Conservation (phyloP, 1,140 invertebrate species). For the Microplitis mediator region DNA sequence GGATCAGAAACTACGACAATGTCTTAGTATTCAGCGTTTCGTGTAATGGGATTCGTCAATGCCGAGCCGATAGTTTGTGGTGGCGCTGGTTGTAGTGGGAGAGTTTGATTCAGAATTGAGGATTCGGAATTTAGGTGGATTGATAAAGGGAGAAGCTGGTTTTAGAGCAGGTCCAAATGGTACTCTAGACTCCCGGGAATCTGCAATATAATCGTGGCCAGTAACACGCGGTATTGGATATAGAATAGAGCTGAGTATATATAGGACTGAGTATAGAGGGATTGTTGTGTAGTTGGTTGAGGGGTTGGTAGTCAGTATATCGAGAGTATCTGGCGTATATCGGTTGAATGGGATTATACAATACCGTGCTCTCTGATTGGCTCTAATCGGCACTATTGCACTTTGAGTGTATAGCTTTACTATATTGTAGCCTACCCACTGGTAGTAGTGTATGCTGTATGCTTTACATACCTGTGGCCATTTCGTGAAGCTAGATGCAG, state of each 20-base stretch:
- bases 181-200: too few species aligned
- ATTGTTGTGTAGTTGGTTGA: slow-evolving; percentile 26
- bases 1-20: too few species aligned
- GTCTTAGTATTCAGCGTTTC: too few species aligned
- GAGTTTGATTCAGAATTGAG: too few species aligned
- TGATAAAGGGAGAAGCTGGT: neutral
- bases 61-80: too few species aligned
- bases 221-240: slow-evolving; percentile 34
- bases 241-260: neutral
- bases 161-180: neutral
- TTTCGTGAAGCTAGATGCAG: slow-evolving; percentile 92
- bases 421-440: neutral
- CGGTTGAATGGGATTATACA: slow-evolving; percentile 49
- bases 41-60: too few species aligned
- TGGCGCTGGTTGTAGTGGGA: too few species aligned
- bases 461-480: slow-evolving; percentile 78
- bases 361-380: slow-evolving; percentile 47
- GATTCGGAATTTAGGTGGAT: neutral
- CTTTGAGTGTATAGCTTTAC: too few species aligned
- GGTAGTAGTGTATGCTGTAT: neutral
- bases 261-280: neutral
- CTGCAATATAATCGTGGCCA: slow-evolving; percentile 11
- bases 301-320: slow-evolving; percentile 12
- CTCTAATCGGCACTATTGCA: slow-evolving; percentile 44
- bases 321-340: slow-evolving; percentile 39